Percentiles rank a stretch among this genome's conserved stretches.
phyloP scores from a whole-genome alignment of 2,888 invertebrate genomes.

The Drosophila pseudotakahashii region DNA sequence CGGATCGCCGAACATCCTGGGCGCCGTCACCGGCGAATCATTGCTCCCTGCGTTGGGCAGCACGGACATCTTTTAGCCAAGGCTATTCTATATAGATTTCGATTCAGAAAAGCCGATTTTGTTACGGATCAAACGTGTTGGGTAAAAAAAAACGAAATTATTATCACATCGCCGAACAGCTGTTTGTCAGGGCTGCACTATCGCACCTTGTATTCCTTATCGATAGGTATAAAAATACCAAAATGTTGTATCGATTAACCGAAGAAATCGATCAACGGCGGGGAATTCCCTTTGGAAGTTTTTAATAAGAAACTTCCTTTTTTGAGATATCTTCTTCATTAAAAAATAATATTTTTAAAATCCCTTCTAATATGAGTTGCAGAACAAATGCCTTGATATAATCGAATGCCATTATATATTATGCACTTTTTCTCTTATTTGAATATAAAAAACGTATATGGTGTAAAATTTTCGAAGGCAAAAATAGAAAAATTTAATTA shows the following conservation, averaged over 20 bases:
- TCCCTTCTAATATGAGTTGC: too few relatives aligned
- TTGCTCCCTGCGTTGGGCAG: conserved; percentile 45
- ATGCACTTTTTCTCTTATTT: too few relatives aligned
- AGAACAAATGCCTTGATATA: too few relatives aligned
- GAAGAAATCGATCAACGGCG: background rate
- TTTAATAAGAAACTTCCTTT: too few relatives aligned
- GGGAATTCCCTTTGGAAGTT: background rate
- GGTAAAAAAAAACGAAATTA: conserved; percentile 50
- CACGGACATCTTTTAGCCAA: conserved; percentile 59
- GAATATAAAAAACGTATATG: too few relatives aligned
- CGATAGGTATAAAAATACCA: conserved; percentile 18
- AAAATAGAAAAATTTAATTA: too few relatives aligned
- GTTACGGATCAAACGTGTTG: conserved; percentile 28
- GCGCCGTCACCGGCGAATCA: conserved; percentile 38
- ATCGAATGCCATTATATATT: too few relatives aligned
- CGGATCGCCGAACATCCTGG: conserved; percentile 76
- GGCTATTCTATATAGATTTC: conserved; percentile 4
- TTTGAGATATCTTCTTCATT: too few relatives aligned
- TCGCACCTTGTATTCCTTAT: background rate
- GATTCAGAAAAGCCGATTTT: conserved; percentile 50
- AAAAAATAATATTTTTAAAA: too few relatives aligned
- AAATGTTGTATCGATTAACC: background rate
- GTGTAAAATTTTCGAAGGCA: too few relatives aligned
- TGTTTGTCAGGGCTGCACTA: conserved; percentile 52
- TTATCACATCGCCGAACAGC: conserved; percentile 72